A percentile compares a stretch with the other conserved stretches of the same genome.
Evolutionary conservation across 1,140 invertebrate species (phyloP).

Genomic region (Bradynema listronoti): DNA sequence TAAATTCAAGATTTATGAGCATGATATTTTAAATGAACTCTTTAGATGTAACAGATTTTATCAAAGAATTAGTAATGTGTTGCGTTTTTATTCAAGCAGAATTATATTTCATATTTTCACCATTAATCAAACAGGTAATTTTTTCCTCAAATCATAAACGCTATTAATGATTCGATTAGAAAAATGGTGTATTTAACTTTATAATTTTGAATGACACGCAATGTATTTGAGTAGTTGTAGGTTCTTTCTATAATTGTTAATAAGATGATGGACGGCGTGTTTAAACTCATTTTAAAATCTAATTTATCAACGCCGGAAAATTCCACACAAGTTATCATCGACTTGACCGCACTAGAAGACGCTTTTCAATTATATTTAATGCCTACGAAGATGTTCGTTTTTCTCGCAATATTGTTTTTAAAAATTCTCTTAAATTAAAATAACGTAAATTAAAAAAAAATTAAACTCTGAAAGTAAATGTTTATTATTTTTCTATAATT

Average conservation of each 20-base stretch:
- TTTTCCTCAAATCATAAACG: no score
- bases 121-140: constrained; percentile 35
- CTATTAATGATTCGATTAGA: no score
- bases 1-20: no score
- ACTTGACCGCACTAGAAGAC: constrained; percentile 48
- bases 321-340: constrained; percentile 45
- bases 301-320: constrained; percentile 11
- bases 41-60: constrained; percentile 55
- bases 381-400: constrained; percentile 12
- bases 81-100: constrained; percentile 55
- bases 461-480: no score
- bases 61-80: constrained; percentile 54
- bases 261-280: constrained; percentile 22
- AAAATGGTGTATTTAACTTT: no score
- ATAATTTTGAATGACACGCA: no score
- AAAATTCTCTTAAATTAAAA: constrained; percentile 1
- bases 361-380: constrained; percentile 39
- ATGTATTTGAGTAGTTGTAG: constrained; percentile 10
- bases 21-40: not conserved
- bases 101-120: constrained; percentile 42
- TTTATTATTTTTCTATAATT: not conserved
- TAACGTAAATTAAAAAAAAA: not conserved
- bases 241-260: constrained; percentile 32
- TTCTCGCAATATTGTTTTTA: not conserved
- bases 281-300: constrained; percentile 18